Conservation (phyloP, 2,888 invertebrate genomes). For the Bombyx huttoni region DNA sequence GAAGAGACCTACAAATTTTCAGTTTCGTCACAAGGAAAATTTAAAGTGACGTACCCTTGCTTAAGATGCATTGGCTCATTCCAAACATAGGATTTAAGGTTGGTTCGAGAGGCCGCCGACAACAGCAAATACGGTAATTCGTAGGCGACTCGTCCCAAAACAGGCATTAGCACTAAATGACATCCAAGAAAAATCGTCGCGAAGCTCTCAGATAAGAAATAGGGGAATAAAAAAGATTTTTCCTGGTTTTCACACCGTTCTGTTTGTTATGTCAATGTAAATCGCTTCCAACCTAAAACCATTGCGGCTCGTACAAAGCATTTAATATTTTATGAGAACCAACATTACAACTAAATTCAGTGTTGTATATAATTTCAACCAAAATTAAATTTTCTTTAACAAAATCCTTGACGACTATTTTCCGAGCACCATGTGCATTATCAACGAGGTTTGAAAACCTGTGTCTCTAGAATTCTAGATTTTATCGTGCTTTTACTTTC, state of each 20-base stretch:
- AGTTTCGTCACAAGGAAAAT: conserved; percentile 43
- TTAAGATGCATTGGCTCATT: conserved; percentile 70
- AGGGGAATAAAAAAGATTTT: conserved; percentile 49
- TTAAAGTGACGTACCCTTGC: conserved; percentile 49
- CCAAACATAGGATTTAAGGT: conserved; percentile 59
- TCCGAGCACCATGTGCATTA: no score
- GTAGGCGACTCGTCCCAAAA: conserved; percentile 57
- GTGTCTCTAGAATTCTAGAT: no score
- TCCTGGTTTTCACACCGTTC: conserved; percentile 28
- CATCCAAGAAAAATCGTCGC: conserved; percentile 61
- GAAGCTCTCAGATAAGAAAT: conserved; percentile 46
- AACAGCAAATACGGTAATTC: conserved; percentile 61
- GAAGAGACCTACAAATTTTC: conserved; percentile 24
- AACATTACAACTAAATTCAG: no score
- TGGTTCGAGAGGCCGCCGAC: conserved; percentile 38
- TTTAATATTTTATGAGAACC: not conserved
- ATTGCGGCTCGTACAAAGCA: not conserved
- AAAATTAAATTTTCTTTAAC: no score
- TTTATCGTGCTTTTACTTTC: no score
- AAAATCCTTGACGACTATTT: no score
- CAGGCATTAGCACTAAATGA: conserved; percentile 69
- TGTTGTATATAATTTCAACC: no score
- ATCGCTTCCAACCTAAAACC: conserved; percentile 13
- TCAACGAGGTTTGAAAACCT: no score
- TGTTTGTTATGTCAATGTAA: conserved; percentile 26